A percentile compares a stretch with the other conserved stretches of the same genome.
Evolutionary conservation across 2,888 invertebrate genomes (phyloP).

Genomic region (Melipona bicolor): DNA sequence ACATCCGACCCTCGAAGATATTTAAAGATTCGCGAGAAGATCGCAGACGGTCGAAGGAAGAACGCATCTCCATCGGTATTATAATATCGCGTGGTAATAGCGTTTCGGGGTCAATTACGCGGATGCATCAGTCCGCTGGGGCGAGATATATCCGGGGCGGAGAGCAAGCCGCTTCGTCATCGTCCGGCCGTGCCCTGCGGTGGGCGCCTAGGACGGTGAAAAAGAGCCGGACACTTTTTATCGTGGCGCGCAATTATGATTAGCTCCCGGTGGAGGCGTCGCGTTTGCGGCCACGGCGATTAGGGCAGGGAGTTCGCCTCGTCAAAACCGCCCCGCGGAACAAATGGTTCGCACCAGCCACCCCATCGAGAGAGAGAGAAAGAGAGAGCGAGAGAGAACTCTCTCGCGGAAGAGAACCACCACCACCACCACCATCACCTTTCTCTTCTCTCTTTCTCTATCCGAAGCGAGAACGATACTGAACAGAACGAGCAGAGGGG

Average conservation of each 20-base stretch:
- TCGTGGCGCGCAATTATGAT: conserved; percentile 81
- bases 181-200: conserved; percentile 48
- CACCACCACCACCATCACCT: conserved; percentile 10
- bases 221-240: conserved; percentile 80
- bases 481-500: neutral
- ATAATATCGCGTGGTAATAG: neutral
- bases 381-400: conserved; percentile 11
- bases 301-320: conserved; percentile 73
- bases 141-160: conserved; percentile 21
- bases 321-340: conserved; percentile 79
- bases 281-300: conserved; percentile 64
- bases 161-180: conserved; percentile 62
- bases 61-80: neutral
- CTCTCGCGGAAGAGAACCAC: conserved; percentile 45
- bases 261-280: conserved; percentile 70
- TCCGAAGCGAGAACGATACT: neutral
- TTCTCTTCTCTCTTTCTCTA: neutral
- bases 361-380: conserved; percentile 43
- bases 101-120: conserved; percentile 50
- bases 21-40: neutral
- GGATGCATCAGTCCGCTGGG: conserved; percentile 21
- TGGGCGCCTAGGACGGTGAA: conserved; percentile 69
- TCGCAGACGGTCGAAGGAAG: neutral
- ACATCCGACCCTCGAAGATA: neutral
- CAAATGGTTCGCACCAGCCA: conserved; percentile 75